Conservation (phyloP, 2,113 vertebrate genomes). For the Marcusenius ussheri region DNA sequence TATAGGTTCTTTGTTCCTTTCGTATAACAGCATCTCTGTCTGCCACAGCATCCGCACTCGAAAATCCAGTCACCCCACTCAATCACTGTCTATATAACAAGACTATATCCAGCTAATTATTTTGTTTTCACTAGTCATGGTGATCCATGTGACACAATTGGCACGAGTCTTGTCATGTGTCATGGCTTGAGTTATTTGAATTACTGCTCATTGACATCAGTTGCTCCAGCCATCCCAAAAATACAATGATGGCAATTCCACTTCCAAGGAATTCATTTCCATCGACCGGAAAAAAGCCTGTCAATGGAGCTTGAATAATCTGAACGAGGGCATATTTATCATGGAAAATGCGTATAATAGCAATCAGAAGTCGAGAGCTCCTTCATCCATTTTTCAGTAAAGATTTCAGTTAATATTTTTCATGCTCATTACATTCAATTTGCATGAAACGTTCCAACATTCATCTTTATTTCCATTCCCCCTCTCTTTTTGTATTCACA, state of each 20-base stretch:
- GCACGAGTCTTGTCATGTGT: not conserved
- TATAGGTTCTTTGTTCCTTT: not conserved
- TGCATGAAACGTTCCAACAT: not conserved
- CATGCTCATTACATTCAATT: conserved; percentile 9
- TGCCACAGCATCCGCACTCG: not conserved
- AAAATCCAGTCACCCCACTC: not conserved
- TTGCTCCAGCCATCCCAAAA: not conserved
- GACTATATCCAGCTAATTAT: not conserved
- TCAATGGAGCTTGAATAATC: conserved; percentile 3
- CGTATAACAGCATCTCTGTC: not conserved
- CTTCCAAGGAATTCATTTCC: not conserved
- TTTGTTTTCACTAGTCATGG: not conserved
- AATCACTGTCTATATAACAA: not conserved
- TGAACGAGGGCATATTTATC: not conserved
- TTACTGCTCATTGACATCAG: not conserved
- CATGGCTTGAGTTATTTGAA: not conserved
- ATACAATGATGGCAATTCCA: not conserved
- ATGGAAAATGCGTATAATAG: not conserved
- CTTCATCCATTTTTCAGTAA: conserved; percentile 1
- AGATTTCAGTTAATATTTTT: not conserved
- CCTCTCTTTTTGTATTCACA: not conserved
- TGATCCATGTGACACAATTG: not conserved
- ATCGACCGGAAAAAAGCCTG: not conserved
- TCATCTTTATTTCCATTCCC: not conserved
- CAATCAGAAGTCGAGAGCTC: not conserved